Base-by-base conservation (phyloP, 2,888 invertebrate genomes). In the Linyphia triangularis region DNA sequence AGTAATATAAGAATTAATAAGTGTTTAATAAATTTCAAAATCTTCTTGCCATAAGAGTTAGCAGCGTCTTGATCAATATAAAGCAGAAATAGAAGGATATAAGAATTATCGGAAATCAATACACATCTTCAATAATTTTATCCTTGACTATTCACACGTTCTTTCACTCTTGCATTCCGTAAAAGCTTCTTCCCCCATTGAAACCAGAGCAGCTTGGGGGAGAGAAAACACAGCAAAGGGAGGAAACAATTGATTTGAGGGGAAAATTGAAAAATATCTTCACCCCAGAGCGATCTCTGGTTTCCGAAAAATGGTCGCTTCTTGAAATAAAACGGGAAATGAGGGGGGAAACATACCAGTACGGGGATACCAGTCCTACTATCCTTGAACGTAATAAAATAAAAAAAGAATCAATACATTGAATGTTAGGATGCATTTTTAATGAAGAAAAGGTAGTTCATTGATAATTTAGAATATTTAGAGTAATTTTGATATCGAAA, bases 31-130 rank as follows among this genome's bases (percentile, higher is more conserved):
- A 72, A 82, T 61, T 28, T 63, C 24, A 13, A 67, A 67, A 57
- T 78, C 73, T 84, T 65, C 75, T 75, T 67, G 65, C 37, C 33
- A 57, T 40, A 33, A 9, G 40, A 70, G 33, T 28, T 59, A 24
- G 59, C 72, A 73, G 43, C 57, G 24, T 40, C 51, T 72, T 73
- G 40, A 85, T 79, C 79, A 51, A 72, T 79, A 85, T 70, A 72
- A 79, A 85, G 85, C 77, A 85, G 61, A 37, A 79, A 79, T 79
- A 81, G 72, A 86, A 81, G 77, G 40, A 67, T 82, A 33, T 77
- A 77, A 88, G 70, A 77, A 82, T 82, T 88, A 88, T 88, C 70
- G 88, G 82, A 75, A 88, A 82, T 88, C 88, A 81, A 88, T 88
- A 77, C 75, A 82, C 82, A 82, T 83, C 81, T 83, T 88, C 88